Evolutionary conservation across 2,888 invertebrate genomes (phyloP).

Genomic region (Apamea epomidion): DNA sequence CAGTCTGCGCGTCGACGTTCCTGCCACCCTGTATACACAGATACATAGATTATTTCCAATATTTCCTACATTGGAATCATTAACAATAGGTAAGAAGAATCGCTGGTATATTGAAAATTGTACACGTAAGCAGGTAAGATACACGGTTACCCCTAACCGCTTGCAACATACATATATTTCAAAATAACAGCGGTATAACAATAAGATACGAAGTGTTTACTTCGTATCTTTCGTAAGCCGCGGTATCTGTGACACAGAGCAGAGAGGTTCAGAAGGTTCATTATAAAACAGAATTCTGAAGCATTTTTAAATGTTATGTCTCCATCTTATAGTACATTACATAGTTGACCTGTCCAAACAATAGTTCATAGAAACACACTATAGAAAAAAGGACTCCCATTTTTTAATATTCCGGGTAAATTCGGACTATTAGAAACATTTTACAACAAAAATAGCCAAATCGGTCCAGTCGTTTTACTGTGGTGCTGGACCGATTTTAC

Average conservation of each 20-base stretch:
- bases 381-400: too few species aligned
- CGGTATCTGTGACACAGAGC: background rate
- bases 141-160: background rate
- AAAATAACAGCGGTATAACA: slow-evolving; percentile 39
- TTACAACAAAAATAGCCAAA: background rate
- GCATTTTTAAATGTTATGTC: background rate
- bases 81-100: slow-evolving; percentile 7
- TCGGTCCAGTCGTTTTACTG: background rate
- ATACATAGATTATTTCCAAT: background rate
- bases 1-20: too few species aligned
- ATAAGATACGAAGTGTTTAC: slow-evolving; percentile 11
- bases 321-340: background rate
- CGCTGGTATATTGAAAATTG: background rate
- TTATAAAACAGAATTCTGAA: background rate
- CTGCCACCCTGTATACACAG: too few species aligned
- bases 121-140: slow-evolving; percentile 28
- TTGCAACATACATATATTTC: slow-evolving; percentile 40
- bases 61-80: background rate
- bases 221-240: too few species aligned
- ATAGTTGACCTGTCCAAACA: too few species aligned
- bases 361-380: too few species aligned
- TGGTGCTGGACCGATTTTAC: too few species aligned
- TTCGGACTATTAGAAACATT: background rate
- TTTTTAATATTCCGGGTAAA: too few species aligned
- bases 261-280: slow-evolving; percentile 9